Percentiles rank a stretch among this genome's conserved stretches.
phyloP scores from a whole-genome alignment of 2,797 vertebrate species.

The Xiphorhynchus erythropygius region DNA sequence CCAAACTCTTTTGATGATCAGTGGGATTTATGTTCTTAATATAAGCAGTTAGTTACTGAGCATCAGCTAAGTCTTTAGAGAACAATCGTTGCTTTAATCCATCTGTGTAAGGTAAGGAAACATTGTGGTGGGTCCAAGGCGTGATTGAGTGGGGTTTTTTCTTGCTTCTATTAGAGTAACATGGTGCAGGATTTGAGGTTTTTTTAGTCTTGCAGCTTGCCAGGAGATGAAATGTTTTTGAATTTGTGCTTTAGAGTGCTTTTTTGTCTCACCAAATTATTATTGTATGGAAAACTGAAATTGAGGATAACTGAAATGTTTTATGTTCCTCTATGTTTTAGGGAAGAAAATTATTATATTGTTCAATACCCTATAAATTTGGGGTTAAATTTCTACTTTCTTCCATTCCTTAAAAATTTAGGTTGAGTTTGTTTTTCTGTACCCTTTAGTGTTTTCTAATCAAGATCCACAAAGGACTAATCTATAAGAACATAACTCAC shows the following conservation, averaged over 20 bases:
- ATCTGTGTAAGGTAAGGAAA: background rate
- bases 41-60: background rate
- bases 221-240: background rate
- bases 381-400: background rate
- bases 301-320: background rate
- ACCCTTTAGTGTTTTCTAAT: background rate
- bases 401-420: background rate
- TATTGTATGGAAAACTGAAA: background rate
- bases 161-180: background rate
- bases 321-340: background rate
- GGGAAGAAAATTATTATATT: background rate
- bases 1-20: background rate
- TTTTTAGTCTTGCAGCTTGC: background rate
- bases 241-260: background rate
- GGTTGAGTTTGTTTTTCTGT: background rate
- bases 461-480: background rate
- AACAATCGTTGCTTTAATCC: background rate
- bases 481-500: background rate
- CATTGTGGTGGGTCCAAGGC: background rate
- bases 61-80: background rate
- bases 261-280: background rate
- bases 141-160: background rate
- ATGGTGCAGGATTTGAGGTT: accelerated
- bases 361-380: background rate
- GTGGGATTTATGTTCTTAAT: background rate